These are phyloP conservation scores for Sebastes oblongus DNA, from an alignment of 2,797 vertebrate species.

Conservation along the genomic window DNA sequence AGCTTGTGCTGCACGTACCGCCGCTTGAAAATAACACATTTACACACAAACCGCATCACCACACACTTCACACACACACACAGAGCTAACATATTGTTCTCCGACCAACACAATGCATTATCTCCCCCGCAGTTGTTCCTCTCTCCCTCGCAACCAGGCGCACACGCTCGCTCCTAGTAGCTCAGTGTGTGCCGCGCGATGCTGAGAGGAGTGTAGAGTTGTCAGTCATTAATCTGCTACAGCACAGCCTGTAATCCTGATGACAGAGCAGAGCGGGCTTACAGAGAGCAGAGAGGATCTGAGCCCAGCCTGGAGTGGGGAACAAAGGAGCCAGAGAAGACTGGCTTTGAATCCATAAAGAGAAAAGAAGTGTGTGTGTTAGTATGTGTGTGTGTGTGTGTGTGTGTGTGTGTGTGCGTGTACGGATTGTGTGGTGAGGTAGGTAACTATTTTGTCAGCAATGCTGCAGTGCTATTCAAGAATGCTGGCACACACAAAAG, in stretches of 20 bases:
- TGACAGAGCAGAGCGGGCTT: conserved; percentile 76
- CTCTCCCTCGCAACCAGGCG: conserved; percentile 59
- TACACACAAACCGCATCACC: conserved; percentile 2
- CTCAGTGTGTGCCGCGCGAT: conserved; percentile 50
- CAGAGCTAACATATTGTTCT: conserved; percentile 72
- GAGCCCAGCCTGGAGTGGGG: conserved; percentile 76
- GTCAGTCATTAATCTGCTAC: conserved; percentile 82
- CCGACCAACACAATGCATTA: conserved; percentile 66
- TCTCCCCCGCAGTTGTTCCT: conserved; percentile 72
- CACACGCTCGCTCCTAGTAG: conserved; percentile 47
- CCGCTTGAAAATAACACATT: conserved; percentile 41
- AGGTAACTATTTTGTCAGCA: conserved; percentile 77
- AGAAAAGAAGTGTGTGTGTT: conserved; percentile 36
- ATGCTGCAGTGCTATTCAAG: conserved; percentile 67
- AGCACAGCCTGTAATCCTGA: conserved; percentile 80
- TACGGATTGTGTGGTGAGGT: conserved; percentile 45
- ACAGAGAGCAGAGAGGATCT: conserved; percentile 78
- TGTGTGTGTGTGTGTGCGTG: neutral
- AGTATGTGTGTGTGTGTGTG: neutral
- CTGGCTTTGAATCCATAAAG: conserved; percentile 73
- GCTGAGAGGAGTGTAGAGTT: conserved; percentile 72
- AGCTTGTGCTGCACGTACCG: conserved; percentile 25
- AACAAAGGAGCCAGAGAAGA: conserved; percentile 77
- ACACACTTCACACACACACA: conserved; percentile 40
- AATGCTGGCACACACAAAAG: conserved; percentile 58